A percentile compares a stretch with the other conserved stretches of the same genome.
phyloP scores from a whole-genome alignment of 2,888 invertebrate species.

The Azorinus chamasolen region DNA sequence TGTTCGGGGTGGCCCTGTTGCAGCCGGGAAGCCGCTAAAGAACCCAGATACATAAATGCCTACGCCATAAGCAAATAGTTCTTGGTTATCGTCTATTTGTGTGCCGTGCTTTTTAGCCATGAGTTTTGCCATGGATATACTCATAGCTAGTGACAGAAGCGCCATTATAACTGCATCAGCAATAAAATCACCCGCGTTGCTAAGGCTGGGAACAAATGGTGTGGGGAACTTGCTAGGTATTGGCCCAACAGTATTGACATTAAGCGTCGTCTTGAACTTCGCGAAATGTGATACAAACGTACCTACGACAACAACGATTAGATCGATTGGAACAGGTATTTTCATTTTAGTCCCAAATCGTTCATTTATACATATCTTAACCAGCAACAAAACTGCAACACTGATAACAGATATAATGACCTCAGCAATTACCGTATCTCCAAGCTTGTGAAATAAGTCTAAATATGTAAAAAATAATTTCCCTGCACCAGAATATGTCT shows the following conservation, averaged over 20 bases:
- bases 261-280: slow-evolving; percentile 57
- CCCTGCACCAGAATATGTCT: slow-evolving; percentile 55
- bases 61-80: slow-evolving; percentile 85
- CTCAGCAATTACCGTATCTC: slow-evolving; percentile 90
- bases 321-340: slow-evolving; percentile 83
- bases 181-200: slow-evolving; percentile 38
- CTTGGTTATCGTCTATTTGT: slow-evolving; percentile 83
- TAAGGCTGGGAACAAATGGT: slow-evolving; percentile 69
- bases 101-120: slow-evolving; percentile 83
- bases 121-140: slow-evolving; percentile 82
- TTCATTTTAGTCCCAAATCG: slow-evolving; percentile 72
- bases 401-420: slow-evolving; percentile 90
- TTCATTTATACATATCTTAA: slow-evolving; percentile 78
- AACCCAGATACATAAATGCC: slow-evolving; percentile 82
- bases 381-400: slow-evolving; percentile 89
- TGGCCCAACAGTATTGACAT: slow-evolving; percentile 68
- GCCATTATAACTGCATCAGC: slow-evolving; percentile 73
- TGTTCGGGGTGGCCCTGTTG: slow-evolving; percentile 83
- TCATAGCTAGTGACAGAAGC: slow-evolving; percentile 73
- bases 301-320: slow-evolving; percentile 76
- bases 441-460: slow-evolving; percentile 88
- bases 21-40: slow-evolving; percentile 85
- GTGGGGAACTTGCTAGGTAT: slow-evolving; percentile 77
- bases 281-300: slow-evolving; percentile 78
- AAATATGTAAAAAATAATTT: slow-evolving; percentile 87